A percentile compares a stretch with the other conserved stretches of the same genome.
Evolutionary conservation across 2,888 invertebrate species (phyloP).

Genomic region (Metopia argyrocephala): DNA sequence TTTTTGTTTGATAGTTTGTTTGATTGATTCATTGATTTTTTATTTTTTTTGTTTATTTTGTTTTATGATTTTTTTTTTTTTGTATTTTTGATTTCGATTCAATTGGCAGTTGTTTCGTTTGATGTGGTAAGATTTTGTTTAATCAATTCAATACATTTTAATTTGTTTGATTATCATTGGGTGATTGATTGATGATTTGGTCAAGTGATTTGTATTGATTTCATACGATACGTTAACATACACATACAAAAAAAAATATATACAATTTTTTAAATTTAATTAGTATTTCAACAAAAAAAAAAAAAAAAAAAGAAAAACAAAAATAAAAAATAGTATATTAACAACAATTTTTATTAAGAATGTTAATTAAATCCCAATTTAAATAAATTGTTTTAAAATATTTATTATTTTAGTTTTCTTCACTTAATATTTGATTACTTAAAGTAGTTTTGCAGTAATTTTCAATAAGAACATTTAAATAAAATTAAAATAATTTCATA

Average conservation of each 20-base stretch:
- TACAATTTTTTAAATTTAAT: not conserved
- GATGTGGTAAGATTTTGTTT: not conserved
- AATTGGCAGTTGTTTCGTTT: not conserved
- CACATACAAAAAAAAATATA: conserved; percentile 42
- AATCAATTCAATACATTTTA: conserved; percentile 7
- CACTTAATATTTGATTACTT: not conserved
- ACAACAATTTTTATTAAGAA: not conserved
- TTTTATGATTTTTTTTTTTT: conserved; percentile 35
- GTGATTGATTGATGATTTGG: conserved; percentile 58
- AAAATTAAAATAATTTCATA: not conserved
- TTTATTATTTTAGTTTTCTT: not conserved
- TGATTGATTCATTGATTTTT: conserved; percentile 1
- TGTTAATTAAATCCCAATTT: not conserved
- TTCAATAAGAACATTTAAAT: not conserved
- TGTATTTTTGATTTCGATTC: conserved; percentile 5
- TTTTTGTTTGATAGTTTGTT: conserved; percentile 47
- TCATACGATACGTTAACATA: conserved; percentile 61
- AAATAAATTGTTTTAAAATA: not conserved
- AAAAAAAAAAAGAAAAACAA: not conserved
- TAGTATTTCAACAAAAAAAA: not conserved
- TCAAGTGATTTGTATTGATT: conserved; percentile 57
- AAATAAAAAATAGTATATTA: not conserved
- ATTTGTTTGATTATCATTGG: conserved; percentile 47
- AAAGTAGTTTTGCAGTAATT: not conserved
- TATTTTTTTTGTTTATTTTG: conserved; percentile 40